These are phyloP conservation scores for Poecile atricapillus DNA, from an alignment of 2,113 vertebrate genomes.

Conservation along the genomic window DNA sequence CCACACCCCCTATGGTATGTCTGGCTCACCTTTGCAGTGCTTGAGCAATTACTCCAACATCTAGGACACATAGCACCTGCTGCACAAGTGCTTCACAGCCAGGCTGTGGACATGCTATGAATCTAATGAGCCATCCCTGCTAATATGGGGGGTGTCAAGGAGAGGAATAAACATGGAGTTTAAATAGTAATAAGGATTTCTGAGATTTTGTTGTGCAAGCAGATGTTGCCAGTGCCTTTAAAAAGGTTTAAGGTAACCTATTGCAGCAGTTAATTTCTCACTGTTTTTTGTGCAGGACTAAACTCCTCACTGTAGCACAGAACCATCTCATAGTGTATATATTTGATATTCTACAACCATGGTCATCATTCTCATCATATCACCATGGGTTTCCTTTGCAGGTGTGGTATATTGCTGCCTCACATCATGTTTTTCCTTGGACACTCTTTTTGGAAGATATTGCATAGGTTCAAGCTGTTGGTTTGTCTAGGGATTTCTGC, in stretches of 20 bases:
- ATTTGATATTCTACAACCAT: not conserved
- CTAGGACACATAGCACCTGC: not conserved
- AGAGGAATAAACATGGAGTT: not conserved
- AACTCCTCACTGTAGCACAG: not conserved
- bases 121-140: not conserved
- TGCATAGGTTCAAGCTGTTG: not conserved
- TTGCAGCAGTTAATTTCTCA: not conserved
- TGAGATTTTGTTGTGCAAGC: not conserved
- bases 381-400: not conserved
- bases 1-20: accelerated
- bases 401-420: not conserved
- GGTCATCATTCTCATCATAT: not conserved
- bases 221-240: not conserved
- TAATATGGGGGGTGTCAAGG: not conserved
- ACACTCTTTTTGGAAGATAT: not conserved
- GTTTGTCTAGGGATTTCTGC: not conserved
- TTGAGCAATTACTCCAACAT: not conserved
- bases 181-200: not conserved
- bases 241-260: not conserved
- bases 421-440: not conserved
- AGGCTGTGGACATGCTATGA: not conserved
- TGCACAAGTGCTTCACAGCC: not conserved
- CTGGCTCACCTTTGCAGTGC: not conserved
- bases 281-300: not conserved
- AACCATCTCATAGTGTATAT: not conserved